Base-by-base conservation (phyloP, 1,140 invertebrate genomes). In the Lepidurus couesii region DNA sequence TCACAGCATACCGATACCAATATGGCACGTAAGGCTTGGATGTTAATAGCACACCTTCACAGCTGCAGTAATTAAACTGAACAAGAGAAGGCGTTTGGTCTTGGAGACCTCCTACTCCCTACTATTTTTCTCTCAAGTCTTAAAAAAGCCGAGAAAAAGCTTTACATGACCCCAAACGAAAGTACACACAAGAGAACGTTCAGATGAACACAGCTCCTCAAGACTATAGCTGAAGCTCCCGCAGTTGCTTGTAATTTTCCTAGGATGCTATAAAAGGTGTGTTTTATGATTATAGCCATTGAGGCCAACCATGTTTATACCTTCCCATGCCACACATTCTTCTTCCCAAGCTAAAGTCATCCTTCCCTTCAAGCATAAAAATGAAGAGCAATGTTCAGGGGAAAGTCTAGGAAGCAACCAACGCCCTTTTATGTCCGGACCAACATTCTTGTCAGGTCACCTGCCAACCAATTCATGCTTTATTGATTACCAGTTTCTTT, bases 361-460 rank as follows among this genome's bases (percentile, higher is more conserved):
- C 53, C 21, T 9, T 65, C 53, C 34, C 34, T 34, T 65, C 6
- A 7, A 13, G 21, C 53, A 65, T 65, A 65, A 65, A 65, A 65
- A 65, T 10, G 53, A 65, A 65, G 53, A 21, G n/a, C 6, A n/a
- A 65, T 65, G 53, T 16, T 21, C 53, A 13, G 34, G 34, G 13
- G 21, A 65, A 65, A 65, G 53, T 21, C 16, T 21, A 16, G 53
- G 53, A 65, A 65, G 53, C 53, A 16, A 65, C 53, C 53, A 65
- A 65, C 53, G 21, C 53, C 53, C 53, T 65, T 65, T 34, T 34
- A 21, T 65, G 53, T 65, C 53, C 16, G 21, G 21, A 0, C 53
- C 53, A 65, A 65, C 53, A 65, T 65, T 65, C 53, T 65, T 21
- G 53, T 9, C 53, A 65, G 21, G 53, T 65, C 53, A 65, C 53